Conservation (phyloP, 2,113 vertebrate genomes). For the Psilopogon haemacephalus region DNA sequence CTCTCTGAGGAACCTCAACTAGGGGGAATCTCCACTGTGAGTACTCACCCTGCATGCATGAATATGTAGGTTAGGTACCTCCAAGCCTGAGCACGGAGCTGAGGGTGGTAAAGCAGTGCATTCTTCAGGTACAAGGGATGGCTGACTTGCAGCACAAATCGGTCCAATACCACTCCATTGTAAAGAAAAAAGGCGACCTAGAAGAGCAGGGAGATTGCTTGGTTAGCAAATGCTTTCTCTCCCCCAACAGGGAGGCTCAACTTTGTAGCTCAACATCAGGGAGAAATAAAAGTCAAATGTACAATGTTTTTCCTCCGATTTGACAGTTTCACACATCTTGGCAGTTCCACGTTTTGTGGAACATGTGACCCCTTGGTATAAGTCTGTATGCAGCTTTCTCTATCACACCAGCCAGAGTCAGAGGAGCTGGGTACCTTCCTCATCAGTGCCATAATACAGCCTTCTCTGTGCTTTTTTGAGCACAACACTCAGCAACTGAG, state of each 20-base stretch:
- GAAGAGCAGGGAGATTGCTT: not conserved
- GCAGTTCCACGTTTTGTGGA: not conserved
- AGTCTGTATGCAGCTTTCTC: not conserved
- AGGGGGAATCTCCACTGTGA: not conserved
- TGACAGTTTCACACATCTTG: not conserved
- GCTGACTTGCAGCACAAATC: slow-evolving; percentile 92
- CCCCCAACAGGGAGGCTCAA: not conserved
- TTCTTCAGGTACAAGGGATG: slow-evolving; percentile 91
- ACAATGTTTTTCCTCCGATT: not conserved
- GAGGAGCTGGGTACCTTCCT: not conserved
- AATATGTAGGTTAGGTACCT: slow-evolving; percentile 95
- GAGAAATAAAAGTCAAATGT: not conserved
- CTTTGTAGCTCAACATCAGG: not conserved
- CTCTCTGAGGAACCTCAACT: not conserved
- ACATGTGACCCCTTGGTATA: not conserved
- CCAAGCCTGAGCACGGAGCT: slow-evolving; percentile 92
- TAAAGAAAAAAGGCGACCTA: slow-evolving; percentile 94
- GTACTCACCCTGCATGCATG: slow-evolving; percentile 96
- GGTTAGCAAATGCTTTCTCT: slow-evolving; percentile 6
- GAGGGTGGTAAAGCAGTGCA: slow-evolving; percentile 90
- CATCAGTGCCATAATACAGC: not conserved
- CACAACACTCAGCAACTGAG: not conserved
- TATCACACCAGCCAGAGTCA: not conserved
- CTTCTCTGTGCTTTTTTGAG: not conserved
- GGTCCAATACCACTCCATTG: slow-evolving; percentile 87